These are phyloP conservation scores for Tigriopus japonicus DNA, from an alignment of 1,140 invertebrate species.

Conservation along the genomic window DNA sequence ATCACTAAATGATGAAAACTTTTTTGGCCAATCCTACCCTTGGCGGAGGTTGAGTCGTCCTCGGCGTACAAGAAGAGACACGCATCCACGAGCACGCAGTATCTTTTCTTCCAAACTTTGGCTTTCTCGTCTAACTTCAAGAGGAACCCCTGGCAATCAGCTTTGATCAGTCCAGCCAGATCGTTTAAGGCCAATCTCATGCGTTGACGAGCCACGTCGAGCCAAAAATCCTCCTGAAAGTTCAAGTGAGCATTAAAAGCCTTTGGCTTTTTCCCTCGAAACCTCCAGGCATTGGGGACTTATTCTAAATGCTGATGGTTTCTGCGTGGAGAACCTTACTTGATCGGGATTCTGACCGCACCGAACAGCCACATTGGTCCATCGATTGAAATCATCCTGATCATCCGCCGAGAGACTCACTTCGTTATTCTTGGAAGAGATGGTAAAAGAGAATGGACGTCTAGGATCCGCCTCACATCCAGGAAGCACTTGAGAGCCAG, in stretches of 20 bases:
- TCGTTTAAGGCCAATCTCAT: constrained; percentile 31
- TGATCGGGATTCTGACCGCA: too few species aligned
- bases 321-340: too few species aligned
- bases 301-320: too few species aligned
- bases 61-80: constrained; percentile 85
- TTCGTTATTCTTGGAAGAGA: too few species aligned
- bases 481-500: not conserved
- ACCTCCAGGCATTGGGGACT: too few species aligned
- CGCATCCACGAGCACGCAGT: constrained; percentile 86
- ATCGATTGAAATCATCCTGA: too few species aligned
- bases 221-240: constrained; percentile 48
- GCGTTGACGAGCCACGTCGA: constrained; percentile 38
- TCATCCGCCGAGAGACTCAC: too few species aligned
- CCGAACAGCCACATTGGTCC: too few species aligned
- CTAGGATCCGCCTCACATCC: not conserved
- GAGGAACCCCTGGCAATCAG: constrained; percentile 78
- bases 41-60: constrained; percentile 57
- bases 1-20: not conserved
- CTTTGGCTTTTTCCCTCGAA: too few species aligned
- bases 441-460: too few species aligned
- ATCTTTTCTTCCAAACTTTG: constrained; percentile 70
- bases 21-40: constrained; percentile 22
- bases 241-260: not conserved
- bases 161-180: constrained; percentile 25
- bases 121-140: constrained; percentile 46